These are phyloP conservation scores for Leptobrachium leishanense DNA, from an alignment of 2,113 vertebrate genomes.

Conservation along the genomic window DNA sequence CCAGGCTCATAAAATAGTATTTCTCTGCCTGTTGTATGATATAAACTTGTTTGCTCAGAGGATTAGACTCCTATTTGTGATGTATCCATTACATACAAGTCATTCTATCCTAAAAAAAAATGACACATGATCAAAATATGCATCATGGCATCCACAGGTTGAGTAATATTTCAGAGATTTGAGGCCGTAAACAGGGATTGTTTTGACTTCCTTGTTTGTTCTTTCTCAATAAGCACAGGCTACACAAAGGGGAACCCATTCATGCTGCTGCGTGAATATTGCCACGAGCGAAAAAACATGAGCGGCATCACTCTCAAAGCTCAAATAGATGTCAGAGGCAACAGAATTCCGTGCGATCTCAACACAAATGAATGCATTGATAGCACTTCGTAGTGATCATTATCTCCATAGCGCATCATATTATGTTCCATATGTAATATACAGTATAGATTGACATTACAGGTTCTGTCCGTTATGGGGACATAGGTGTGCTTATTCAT, in stretches of 20 bases:
- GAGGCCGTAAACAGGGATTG: background rate
- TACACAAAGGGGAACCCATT: conserved; percentile 53
- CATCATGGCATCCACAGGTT: background rate
- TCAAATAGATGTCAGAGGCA: conserved; percentile 53
- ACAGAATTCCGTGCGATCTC: background rate
- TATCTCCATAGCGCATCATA: too few relatives aligned
- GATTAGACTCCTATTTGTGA: background rate
- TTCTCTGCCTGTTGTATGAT: background rate
- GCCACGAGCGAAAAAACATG: conserved; percentile 62
- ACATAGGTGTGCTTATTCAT: too few relatives aligned
- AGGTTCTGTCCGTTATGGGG: too few relatives aligned
- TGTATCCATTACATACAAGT: background rate
- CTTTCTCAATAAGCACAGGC: conserved; percentile 44
- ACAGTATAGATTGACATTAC: too few relatives aligned
- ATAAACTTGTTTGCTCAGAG: background rate
- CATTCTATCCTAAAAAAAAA: background rate
- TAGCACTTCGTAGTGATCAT: background rate
- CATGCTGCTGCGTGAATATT: conserved; percentile 66
- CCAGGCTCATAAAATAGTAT: background rate
- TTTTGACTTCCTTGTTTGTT: conserved; percentile 61
- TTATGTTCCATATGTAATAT: too few relatives aligned
- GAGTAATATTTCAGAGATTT: conserved; percentile 45
- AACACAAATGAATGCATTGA: background rate
- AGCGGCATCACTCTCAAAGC: conserved; percentile 60
- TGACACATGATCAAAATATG: conserved; percentile 28